A percentile compares a stretch with the other conserved stretches of the same genome.
Conservation (phyloP, 2,113 vertebrate genomes). For the Aramus guarauna region DNA sequence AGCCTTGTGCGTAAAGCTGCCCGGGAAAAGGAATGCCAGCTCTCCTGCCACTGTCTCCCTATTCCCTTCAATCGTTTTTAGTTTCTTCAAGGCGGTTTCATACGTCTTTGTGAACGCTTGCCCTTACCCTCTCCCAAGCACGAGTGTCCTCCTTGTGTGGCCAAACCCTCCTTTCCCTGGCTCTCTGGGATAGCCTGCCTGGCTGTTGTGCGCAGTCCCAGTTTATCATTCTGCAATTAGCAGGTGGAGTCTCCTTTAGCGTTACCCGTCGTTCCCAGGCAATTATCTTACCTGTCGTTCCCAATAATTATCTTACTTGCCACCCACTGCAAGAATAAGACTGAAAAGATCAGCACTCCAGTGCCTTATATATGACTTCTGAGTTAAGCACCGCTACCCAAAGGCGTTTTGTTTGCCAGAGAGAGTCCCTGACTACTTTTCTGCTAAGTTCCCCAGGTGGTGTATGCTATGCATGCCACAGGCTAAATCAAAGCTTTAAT, state of each 20-base stretch:
- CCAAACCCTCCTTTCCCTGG: not conserved
- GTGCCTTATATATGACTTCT: not conserved
- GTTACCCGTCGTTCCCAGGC: not conserved
- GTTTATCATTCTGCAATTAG: not conserved
- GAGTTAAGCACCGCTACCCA: not conserved
- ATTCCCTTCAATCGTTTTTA: not conserved
- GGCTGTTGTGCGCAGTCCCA: not conserved
- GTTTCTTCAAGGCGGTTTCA: not conserved
- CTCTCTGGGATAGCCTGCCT: not conserved
- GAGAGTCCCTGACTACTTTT: not conserved
- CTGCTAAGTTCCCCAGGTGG: not conserved
- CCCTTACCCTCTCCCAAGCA: not conserved
- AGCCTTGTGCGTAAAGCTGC: not conserved
- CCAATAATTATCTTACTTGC: not conserved
- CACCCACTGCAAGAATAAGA: not conserved
- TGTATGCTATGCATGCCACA: not conserved
- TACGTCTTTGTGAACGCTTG: not conserved
- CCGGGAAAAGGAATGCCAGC: not conserved
- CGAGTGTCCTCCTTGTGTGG: not conserved
- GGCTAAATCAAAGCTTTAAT: not conserved
- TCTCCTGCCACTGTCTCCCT: not conserved
- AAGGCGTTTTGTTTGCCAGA: not conserved
- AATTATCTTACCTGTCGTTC: not conserved
- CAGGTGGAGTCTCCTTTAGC: not conserved
- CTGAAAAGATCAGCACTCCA: not conserved